phyloP scores from a whole-genome alignment of 2,113 vertebrate species.

The Psilopsiagon aurifrons region DNA sequence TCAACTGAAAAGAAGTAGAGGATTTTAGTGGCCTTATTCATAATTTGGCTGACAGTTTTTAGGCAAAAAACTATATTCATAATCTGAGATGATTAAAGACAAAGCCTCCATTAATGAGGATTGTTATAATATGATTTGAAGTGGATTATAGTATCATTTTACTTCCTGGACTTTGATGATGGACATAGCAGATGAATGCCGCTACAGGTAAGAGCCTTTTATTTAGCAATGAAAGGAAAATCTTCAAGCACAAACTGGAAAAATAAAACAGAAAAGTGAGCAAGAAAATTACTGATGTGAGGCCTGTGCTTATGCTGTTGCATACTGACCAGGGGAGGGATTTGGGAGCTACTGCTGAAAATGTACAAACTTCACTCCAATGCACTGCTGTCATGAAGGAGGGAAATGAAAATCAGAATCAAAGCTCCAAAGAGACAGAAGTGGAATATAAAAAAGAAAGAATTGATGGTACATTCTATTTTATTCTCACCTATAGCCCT shows the following conservation, averaged over 20 bases:
- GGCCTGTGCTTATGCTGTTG: neutral
- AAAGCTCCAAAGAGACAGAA: neutral
- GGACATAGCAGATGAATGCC: neutral
- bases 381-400: neutral
- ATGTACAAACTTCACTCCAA: neutral
- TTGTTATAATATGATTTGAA: constrained; percentile 22
- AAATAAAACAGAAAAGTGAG: neutral
- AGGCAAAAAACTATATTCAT: neutral
- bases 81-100: constrained; percentile 40
- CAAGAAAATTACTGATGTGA: neutral
- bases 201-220: neutral
- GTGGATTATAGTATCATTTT: constrained; percentile 13
- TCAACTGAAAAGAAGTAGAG: neutral
- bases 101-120: constrained; percentile 36
- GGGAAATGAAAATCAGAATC: constrained; percentile 23
- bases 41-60: neutral
- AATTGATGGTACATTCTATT: neutral
- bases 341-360: constrained; percentile 31
- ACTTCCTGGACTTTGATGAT: neutral
- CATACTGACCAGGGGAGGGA: neutral
- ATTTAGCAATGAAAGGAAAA: neutral
- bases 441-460: constrained; percentile 41
- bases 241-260: neutral
- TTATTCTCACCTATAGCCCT: neutral
- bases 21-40: neutral